Evolutionary conservation across 2,888 invertebrate species (phyloP).

Genomic region (Pecten maximus): DNA sequence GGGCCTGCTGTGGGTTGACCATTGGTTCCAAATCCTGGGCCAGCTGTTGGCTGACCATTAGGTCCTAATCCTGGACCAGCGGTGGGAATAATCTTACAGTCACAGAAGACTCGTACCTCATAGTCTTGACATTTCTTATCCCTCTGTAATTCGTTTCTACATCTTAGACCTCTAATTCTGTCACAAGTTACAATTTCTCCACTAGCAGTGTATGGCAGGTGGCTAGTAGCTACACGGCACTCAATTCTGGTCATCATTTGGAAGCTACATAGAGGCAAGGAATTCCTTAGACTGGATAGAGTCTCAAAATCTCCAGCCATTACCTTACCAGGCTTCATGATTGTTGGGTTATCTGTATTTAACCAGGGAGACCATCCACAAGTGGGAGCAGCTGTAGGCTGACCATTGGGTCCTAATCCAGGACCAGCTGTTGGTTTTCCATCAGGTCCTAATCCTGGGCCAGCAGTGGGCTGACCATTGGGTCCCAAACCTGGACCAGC

Average conservation of each 20-base stretch:
- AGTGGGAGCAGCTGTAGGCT: conserved; percentile 41
- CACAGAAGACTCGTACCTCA: conserved; percentile 79
- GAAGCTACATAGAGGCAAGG: conserved; percentile 67
- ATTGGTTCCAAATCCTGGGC: not conserved
- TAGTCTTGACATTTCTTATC: conserved; percentile 74
- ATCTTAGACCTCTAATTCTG: conserved; percentile 69
- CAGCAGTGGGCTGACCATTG: conserved; percentile 46
- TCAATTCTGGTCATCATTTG: conserved; percentile 85
- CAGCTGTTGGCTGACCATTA: conserved; percentile 37
- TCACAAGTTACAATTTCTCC: conserved; percentile 90
- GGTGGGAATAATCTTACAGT: conserved; percentile 64
- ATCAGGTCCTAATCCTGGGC: conserved; percentile 35
- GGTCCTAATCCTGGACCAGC: not conserved
- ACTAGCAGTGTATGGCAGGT: conserved; percentile 87
- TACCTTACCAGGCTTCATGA: conserved; percentile 54
- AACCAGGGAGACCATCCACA: conserved; percentile 79
- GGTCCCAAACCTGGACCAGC: conserved; percentile 26
- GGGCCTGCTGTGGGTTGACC: conserved; percentile 36
- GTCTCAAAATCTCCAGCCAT: conserved; percentile 78
- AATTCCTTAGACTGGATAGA: conserved; percentile 65
- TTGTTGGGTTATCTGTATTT: conserved; percentile 69
- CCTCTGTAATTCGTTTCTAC: conserved; percentile 61
- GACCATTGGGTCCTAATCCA: conserved; percentile 29
- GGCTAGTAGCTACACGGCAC: conserved; percentile 88
- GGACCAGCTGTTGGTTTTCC: conserved; percentile 49